Evolutionary conservation across 2,888 invertebrate species (phyloP).

Genomic region (Lacanobia wlatinum): DNA sequence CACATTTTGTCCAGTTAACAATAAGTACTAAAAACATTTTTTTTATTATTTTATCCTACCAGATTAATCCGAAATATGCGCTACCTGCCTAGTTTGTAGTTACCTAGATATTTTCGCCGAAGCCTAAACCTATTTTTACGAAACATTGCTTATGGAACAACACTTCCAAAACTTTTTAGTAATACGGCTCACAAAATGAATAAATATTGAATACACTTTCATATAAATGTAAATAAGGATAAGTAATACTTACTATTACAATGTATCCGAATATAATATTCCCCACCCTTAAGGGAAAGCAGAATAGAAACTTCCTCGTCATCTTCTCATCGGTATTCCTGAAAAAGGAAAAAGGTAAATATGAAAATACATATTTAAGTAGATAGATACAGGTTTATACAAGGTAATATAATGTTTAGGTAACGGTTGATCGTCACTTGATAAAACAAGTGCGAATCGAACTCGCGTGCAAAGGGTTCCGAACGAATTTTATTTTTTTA

Average conservation of each 20-base stretch:
- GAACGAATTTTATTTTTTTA: too few species aligned
- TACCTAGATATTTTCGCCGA: too few species aligned
- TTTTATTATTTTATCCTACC: not conserved
- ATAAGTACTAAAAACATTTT: too few species aligned
- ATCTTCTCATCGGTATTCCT: conserved; percentile 83
- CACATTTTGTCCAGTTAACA: too few species aligned
- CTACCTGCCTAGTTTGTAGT: too few species aligned
- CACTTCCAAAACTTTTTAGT: not conserved
- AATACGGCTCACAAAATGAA: conserved; percentile 9
- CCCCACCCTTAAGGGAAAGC: conserved; percentile 86
- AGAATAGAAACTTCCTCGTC: conserved; percentile 88
- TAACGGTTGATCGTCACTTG: not conserved
- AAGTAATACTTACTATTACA: conserved; percentile 82
- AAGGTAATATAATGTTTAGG: not conserved
- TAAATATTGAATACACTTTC: conserved; percentile 9
- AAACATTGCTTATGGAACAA: too few species aligned
- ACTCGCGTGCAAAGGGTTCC: too few species aligned
- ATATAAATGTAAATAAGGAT: conserved; percentile 31
- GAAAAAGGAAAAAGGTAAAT: conserved; percentile 68
- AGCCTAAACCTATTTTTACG: too few species aligned
- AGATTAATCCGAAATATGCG: not conserved
- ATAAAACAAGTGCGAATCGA: too few species aligned
- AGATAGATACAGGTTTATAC: not conserved
- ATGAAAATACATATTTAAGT: conserved; percentile 7
- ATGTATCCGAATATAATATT: conserved; percentile 87